Evolutionary conservation across 2,113 vertebrate species (phyloP), one percentile per base, ranked within the genome.

Genomic region (Acrocephalus arundinaceus): DNA sequence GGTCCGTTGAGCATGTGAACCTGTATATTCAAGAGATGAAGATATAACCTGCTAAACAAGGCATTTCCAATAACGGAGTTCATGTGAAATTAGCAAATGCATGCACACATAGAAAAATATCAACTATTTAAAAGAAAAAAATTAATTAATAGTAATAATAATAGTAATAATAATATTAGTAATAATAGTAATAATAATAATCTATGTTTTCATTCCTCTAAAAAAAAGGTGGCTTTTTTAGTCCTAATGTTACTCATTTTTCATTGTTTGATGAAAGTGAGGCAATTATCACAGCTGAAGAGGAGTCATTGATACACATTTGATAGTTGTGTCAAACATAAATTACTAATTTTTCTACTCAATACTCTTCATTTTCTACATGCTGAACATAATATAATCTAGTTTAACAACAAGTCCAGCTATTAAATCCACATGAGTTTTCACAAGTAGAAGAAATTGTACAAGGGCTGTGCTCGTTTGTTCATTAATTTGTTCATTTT

Each of bases 21-120:
- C 45, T 0, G 0, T 28, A 2, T 6, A 3, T 31, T 7, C 22
- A 49, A 39, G 28, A 77, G 10, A 22, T 35, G 9, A 80, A 52
- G 7, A 20, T 20, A 55, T 5, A 76, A 43, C 1, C 4, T 2
- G 0, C 25, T 68, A 80, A 88, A 67, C 78, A 31, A 61, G 15
- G 9, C 23, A 31, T 17, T 61, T 90, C 20, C 14, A 54, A 22
- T 37, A 49, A 46, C 3, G 0, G 10, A 33, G n/a, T 61, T 65
- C 15, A 57, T 18, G 78, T 68, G 55, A 82, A 59, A 3, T 24
- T 61, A 16, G 22, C 3, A 71, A 21, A 73, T 48, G 11, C 11
- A 41, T 49, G 74, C 18, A 23, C 20, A 27, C 58, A 24, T 11
- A 62, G 43, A 74, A 77, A 76, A 70, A 48, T 35, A 83, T 31